Conservation (phyloP, 2,888 invertebrate genomes). For the Dolichopus griseipennis region DNA sequence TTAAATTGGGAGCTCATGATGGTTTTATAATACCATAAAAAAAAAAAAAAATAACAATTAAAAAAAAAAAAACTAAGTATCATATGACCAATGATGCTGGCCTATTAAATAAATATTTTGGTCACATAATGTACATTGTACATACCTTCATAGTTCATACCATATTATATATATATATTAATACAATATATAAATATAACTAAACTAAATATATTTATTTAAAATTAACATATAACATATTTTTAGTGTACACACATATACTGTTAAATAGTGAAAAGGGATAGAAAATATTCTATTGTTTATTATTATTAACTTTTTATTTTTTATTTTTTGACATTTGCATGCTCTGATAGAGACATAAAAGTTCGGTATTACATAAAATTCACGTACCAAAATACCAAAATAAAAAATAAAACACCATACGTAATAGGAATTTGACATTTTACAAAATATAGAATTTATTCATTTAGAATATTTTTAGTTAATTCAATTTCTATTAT, state of each 20-base stretch:
- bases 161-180: too few species aligned
- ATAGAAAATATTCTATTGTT: not conserved
- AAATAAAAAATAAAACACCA: too few species aligned
- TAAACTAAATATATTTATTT: not conserved
- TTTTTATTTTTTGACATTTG: constrained; percentile 6
- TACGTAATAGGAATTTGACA: too few species aligned
- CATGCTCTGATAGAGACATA: constrained; percentile 5
- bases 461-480: not conserved
- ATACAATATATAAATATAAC: not conserved
- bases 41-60: too few species aligned
- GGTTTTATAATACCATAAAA: not conserved
- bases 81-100: not conserved
- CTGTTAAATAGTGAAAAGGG: not conserved
- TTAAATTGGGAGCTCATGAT: constrained; percentile 2
- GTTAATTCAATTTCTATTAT: not conserved
- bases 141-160: not conserved
- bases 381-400: not conserved
- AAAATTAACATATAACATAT: not conserved
- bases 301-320: not conserved
- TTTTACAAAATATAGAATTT: not conserved
- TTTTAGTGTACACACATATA: not conserved
- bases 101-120: constrained; percentile 6
- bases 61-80: too few species aligned
- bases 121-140: not conserved
- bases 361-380: not conserved